Evolutionary conservation across 2,113 vertebrate species (phyloP).

Genomic region (human): GRCh38 chr7:72447001-72447500

Average conservation of each 20-base stretch:
- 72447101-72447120: conserved; percentile 71
- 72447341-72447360: not conserved
- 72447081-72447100: conserved; percentile 66
- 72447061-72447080: conserved; percentile 79
- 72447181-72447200: conserved; percentile 83
- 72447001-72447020: conserved; percentile 44
- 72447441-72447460: not conserved
- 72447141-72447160: conserved; percentile 81
- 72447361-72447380: not conserved
- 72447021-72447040: conserved; percentile 73
- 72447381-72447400: not conserved
- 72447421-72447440: not conserved
- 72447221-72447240: conserved; percentile 81
- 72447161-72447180: conserved; percentile 86
- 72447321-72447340: not conserved
- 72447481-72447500: not conserved
- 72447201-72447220: conserved; percentile 87
- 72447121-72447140: conserved; percentile 78
- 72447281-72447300: not conserved
- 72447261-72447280: not conserved
- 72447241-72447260: conserved; percentile 33
- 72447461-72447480: not conserved
- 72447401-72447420: not conserved
- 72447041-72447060: conserved; percentile 80
- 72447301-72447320: conserved; percentile 49